These are phyloP conservation scores for Drosophila persimilis DNA, from an alignment of 1,140 invertebrate genomes.

Conservation along the genomic window DNA sequence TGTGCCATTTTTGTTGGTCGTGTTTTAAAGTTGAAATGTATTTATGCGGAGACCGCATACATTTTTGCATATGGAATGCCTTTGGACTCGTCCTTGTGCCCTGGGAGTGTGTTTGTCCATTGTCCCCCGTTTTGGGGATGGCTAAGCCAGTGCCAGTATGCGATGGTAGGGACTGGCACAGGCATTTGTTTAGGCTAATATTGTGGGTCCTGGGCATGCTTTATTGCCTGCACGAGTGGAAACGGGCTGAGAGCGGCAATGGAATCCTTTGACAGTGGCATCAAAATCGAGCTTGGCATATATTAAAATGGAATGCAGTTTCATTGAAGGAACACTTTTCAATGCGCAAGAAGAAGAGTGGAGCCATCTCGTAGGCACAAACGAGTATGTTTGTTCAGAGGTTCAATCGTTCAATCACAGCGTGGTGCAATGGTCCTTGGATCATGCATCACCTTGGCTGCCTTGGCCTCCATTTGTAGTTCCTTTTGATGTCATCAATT, in stretches of 20 bases:
- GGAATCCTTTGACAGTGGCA: constrained; percentile 5
- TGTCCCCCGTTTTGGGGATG: not conserved
- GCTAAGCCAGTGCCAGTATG: constrained; percentile 7
- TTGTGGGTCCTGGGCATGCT: constrained; percentile 49
- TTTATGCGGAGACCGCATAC: constrained; percentile 48
- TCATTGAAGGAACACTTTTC: no score
- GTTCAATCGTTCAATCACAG: not conserved
- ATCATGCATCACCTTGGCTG: constrained; percentile 17
- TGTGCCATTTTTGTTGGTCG: constrained; percentile 33
- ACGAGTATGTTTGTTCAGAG: no score
- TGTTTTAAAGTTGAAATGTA: constrained; percentile 55
- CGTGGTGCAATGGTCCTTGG: constrained; percentile 26
- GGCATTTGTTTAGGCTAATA: constrained; percentile 51
- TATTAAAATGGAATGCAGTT: not conserved
- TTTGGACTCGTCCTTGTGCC: constrained; percentile 35
- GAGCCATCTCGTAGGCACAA: not conserved
- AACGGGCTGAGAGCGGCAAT: constrained; percentile 2
- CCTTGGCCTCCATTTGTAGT: constrained; percentile 42
- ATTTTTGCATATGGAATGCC: constrained; percentile 50
- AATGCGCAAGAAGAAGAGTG: not conserved
- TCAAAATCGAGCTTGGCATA: constrained; percentile 29
- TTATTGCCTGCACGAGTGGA: constrained; percentile 25
- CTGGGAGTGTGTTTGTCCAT: constrained; percentile 10
- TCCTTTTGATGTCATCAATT: constrained; percentile 47
- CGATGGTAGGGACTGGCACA: constrained; percentile 11